phyloP scores from a whole-genome alignment of 2,888 invertebrate species.

The Aelia acuminata region DNA sequence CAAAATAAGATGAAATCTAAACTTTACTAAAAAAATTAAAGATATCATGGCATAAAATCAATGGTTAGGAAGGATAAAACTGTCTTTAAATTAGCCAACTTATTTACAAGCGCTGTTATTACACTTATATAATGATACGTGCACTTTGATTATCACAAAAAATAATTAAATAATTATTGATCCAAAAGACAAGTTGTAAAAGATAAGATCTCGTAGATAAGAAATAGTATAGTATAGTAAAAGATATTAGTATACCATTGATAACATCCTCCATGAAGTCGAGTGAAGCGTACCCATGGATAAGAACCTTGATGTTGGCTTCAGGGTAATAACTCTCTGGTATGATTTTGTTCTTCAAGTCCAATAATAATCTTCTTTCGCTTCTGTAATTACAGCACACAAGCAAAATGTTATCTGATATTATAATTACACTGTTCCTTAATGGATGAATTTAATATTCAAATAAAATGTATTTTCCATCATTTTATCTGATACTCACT shows the following conservation, averaged over 20 bases:
- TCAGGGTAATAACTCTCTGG: constrained; percentile 62
- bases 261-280: constrained; percentile 46
- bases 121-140: too few species aligned
- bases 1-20: too few species aligned
- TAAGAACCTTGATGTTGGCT: constrained; percentile 66
- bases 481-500: constrained; percentile 62
- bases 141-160: too few species aligned
- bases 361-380: constrained; percentile 16
- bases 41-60: too few species aligned
- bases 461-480: neutral
- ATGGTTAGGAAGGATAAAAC: too few species aligned
- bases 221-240: too few species aligned
- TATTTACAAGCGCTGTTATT: too few species aligned
- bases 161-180: too few species aligned
- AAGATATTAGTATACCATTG: neutral
- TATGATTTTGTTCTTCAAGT: constrained; percentile 52
- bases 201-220: too few species aligned
- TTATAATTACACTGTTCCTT: neutral
- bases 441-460: neutral
- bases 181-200: too few species aligned
- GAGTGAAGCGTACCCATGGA: constrained; percentile 66
- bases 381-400: neutral
- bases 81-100: too few species aligned
- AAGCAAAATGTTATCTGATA: neutral
- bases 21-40: too few species aligned